These are phyloP conservation scores for Ictalurus furcatus DNA, from an alignment of 2,113 vertebrate species.

Conservation along the genomic window DNA sequence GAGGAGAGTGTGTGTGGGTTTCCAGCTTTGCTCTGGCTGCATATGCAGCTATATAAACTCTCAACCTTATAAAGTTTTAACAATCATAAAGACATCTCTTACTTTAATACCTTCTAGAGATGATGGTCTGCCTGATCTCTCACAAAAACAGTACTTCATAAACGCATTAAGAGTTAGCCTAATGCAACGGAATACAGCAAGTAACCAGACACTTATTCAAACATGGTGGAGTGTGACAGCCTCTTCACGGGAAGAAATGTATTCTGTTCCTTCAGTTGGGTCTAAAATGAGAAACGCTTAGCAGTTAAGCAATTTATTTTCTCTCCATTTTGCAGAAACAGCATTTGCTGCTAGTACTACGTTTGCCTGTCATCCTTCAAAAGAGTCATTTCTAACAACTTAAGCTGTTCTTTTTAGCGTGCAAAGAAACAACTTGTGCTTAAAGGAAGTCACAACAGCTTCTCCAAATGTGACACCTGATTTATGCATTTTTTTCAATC, in stretches of 20 bases:
- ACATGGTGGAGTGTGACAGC: slow-evolving; percentile 13
- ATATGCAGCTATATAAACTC: slow-evolving; percentile 17
- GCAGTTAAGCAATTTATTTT: slow-evolving; percentile 34
- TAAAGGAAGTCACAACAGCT: slow-evolving; percentile 29
- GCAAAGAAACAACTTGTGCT: slow-evolving; percentile 15
- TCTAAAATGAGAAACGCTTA: slow-evolving; percentile 46
- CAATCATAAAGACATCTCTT: neutral
- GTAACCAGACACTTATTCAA: slow-evolving; percentile 7
- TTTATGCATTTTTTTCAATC: slow-evolving; percentile 41
- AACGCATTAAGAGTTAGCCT: neutral
- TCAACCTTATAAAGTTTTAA: neutral
- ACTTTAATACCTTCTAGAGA: neutral
- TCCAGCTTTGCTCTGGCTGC: slow-evolving; percentile 25
- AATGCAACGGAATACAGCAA: neutral
- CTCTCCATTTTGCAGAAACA: slow-evolving; percentile 23
- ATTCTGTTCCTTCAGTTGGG: slow-evolving; percentile 27
- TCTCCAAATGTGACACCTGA: slow-evolving; percentile 35
- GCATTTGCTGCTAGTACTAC: neutral
- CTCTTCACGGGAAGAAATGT: slow-evolving; percentile 29
- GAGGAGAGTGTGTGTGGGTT: slow-evolving; percentile 29
- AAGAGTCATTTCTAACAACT: slow-evolving; percentile 29
- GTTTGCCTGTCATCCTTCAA: slow-evolving; percentile 28
- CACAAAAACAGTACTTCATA: neutral
- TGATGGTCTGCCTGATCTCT: neutral
- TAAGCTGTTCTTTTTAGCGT: slow-evolving; percentile 13